Percentiles rank a stretch among this genome's conserved stretches.
Conservation (phyloP, 2,797 vertebrate genomes). For the Etheostoma perlongum region DNA sequence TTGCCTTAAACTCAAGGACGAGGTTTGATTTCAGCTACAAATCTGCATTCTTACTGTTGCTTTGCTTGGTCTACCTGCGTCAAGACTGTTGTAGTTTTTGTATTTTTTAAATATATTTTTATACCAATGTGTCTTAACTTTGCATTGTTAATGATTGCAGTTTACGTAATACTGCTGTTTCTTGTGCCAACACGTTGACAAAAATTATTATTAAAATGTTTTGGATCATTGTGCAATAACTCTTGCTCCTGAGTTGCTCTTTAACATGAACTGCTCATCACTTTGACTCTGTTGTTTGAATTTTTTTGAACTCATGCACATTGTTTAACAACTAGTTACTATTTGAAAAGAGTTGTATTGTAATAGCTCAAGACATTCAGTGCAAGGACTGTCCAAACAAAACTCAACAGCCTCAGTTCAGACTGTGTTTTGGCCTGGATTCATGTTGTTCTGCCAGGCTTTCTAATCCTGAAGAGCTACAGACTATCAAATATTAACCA, state of each 20-base stretch:
- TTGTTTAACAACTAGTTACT: neutral
- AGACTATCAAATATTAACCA: neutral
- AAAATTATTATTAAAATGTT: too few relatives aligned
- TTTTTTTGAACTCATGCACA: neutral
- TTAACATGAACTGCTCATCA: neutral
- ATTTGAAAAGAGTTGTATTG: neutral
- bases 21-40: neutral
- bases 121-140: neutral
- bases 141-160: constrained; percentile 23
- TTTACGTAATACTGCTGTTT: too few relatives aligned
- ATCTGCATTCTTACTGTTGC: neutral
- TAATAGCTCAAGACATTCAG: neutral
- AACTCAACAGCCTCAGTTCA: neutral
- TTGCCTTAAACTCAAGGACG: neutral
- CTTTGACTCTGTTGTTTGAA: accelerated
- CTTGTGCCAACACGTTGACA: too few relatives aligned
- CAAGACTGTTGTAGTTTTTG: neutral
- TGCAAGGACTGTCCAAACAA: neutral
- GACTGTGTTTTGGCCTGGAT: neutral
- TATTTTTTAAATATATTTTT: neutral
- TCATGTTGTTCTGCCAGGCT: neutral
- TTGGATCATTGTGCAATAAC: neutral
- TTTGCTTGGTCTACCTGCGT: neutral
- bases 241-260: neutral
- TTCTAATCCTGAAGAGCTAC: neutral